Conservation (phyloP, 2,113 vertebrate species). For the Bufo bufo region DNA sequence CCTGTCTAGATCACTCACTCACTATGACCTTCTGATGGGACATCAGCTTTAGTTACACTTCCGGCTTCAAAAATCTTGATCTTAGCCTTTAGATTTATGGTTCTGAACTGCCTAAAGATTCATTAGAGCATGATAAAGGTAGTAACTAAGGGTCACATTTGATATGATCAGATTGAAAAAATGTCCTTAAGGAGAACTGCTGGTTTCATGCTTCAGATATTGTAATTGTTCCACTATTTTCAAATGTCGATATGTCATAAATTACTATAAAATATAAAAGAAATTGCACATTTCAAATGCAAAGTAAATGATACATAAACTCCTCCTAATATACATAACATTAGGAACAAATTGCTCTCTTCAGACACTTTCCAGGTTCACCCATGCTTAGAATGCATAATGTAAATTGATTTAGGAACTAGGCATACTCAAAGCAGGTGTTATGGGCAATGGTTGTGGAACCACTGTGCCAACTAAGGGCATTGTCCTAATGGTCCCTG, state of each 20-base stretch:
- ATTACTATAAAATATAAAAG: neutral
- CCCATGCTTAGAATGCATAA: too few relatives aligned
- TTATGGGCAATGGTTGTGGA: too few relatives aligned
- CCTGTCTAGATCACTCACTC: neutral
- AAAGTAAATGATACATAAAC: neutral
- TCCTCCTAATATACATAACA: neutral
- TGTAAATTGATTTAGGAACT: too few relatives aligned
- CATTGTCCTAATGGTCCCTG: too few relatives aligned
- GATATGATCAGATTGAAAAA: neutral
- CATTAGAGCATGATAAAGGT: neutral
- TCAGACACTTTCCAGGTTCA: neutral
- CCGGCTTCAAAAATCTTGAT: neutral
- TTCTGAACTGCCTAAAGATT: neutral
- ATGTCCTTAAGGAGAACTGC: neutral
- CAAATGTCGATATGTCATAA: neutral
- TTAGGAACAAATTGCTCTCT: neutral
- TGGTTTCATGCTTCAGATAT: neutral
- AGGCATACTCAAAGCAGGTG: too few relatives aligned
- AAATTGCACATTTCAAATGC: neutral
- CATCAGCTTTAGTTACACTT: neutral
- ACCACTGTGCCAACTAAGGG: too few relatives aligned
- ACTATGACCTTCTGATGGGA: neutral
- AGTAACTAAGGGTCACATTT: neutral
- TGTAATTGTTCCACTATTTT: neutral
- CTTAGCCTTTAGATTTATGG: constrained; percentile 14